Conservation (phyloP, 2,113 vertebrate species). For the Corythornis madagascariensis region DNA sequence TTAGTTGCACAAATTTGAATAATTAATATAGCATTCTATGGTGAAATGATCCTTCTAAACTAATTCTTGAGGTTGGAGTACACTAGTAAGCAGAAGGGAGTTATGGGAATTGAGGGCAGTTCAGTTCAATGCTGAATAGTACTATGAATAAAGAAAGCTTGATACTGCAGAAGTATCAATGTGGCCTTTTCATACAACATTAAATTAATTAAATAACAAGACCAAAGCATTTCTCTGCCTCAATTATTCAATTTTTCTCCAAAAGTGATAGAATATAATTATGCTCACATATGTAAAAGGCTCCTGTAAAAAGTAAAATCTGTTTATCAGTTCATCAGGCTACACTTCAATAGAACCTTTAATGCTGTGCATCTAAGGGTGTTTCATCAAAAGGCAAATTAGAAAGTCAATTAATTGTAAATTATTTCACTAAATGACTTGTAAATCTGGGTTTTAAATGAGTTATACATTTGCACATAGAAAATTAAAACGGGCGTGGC, state of each 20-base stretch:
- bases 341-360: conserved; percentile 11
- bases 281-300: conserved; percentile 13
- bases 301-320: not conserved
- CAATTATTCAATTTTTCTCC: not conserved
- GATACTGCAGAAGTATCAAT: not conserved
- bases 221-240: conserved; percentile 27
- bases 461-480: not conserved
- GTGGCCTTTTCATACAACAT: conserved; percentile 20
- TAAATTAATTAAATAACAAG: conserved; percentile 26
- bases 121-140: not conserved
- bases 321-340: conserved; percentile 18
- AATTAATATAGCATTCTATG: not conserved
- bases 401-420: conserved; percentile 48
- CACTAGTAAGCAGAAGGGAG: not conserved
- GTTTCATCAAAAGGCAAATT: conserved; percentile 45
- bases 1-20: not conserved
- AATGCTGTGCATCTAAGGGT: not conserved
- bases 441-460: conserved; percentile 35
- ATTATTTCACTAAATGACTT: conserved; percentile 47
- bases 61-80: not conserved
- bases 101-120: not conserved
- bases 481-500: not conserved
- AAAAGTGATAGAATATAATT: conserved; percentile 18
- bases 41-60: not conserved
- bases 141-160: not conserved